Evolutionary conservation across 2,797 vertebrate genomes (phyloP).

Genomic region (Galagoides demidoff): DNA sequence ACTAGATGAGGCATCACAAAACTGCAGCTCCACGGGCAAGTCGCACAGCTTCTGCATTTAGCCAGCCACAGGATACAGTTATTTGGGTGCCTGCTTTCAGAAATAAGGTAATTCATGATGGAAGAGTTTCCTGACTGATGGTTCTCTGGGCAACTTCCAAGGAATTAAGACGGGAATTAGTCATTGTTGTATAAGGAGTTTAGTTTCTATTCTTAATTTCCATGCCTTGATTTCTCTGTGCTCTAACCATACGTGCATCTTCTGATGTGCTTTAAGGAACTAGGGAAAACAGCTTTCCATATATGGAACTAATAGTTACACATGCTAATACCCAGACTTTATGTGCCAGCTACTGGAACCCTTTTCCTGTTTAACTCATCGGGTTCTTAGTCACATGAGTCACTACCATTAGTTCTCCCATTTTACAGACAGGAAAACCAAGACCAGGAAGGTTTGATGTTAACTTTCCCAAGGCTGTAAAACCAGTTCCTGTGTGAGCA

Average conservation of each 20-base stretch:
- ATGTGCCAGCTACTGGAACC: neutral
- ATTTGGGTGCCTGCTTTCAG: conserved; percentile 51
- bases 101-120: conserved; percentile 15
- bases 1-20: conserved; percentile 34
- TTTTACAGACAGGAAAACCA: conserved; percentile 39
- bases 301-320: neutral
- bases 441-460: conserved; percentile 11
- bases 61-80: conserved; percentile 18
- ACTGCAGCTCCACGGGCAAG: neutral
- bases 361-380: conserved; percentile 32
- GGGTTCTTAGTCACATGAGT: conserved; percentile 40
- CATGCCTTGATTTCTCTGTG: conserved; percentile 9
- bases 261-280: conserved; percentile 19
- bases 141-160: conserved; percentile 29
- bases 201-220: conserved; percentile 23
- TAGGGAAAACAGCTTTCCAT: neutral
- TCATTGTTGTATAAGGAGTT: conserved; percentile 14
- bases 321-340: neutral
- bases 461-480: conserved; percentile 33
- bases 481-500: conserved; percentile 22
- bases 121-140: neutral
- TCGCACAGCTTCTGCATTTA: conserved; percentile 20
- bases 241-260: conserved; percentile 18
- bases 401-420: conserved; percentile 38
- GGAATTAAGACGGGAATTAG: conserved; percentile 50